Conservation (phyloP, 1,140 invertebrate species). For the Bombus polaris region DNA sequence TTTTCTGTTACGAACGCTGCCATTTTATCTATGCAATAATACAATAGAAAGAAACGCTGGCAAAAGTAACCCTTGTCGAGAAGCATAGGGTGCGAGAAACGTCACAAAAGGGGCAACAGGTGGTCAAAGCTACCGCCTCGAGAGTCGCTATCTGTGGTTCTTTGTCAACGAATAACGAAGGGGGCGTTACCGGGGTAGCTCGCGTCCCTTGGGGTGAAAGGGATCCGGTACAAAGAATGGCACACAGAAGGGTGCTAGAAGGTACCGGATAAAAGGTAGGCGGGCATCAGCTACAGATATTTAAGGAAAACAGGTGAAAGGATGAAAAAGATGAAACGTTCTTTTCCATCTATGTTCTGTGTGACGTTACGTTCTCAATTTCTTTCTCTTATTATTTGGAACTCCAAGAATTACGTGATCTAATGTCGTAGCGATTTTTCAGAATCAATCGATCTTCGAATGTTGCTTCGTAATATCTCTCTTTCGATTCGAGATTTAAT, state of each 20-base stretch:
- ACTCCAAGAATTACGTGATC: not conserved
- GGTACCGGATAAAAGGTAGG: conserved; percentile 21
- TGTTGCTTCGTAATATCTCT: not conserved
- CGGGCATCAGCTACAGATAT: conserved; percentile 52
- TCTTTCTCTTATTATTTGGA: not conserved
- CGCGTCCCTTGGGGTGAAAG: conserved; percentile 51
- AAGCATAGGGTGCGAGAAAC: not conserved
- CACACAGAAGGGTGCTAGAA: conserved; percentile 18
- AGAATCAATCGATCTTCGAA: not conserved
- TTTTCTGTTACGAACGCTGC: not conserved
- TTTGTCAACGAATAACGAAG: conserved; percentile 65
- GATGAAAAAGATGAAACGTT: not conserved
- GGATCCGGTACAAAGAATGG: conserved; percentile 41
- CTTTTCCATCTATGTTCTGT: not conserved
- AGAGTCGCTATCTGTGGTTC: conserved; percentile 17
- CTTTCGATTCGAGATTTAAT: not conserved
- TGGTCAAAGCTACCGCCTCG: conserved; percentile 74
- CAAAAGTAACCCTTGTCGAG: not conserved
- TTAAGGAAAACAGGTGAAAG: conserved; percentile 48
- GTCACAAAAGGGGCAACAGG: conserved; percentile 69
- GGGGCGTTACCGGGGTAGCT: conserved; percentile 11
- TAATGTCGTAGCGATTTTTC: not conserved
- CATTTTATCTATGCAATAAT: not conserved
- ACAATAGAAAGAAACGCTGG: too few relatives aligned
- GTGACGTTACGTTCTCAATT: not conserved